Evolutionary conservation across 2,113 vertebrate genomes (phyloP).

Genomic region (Pseudorasbora parva): DNA sequence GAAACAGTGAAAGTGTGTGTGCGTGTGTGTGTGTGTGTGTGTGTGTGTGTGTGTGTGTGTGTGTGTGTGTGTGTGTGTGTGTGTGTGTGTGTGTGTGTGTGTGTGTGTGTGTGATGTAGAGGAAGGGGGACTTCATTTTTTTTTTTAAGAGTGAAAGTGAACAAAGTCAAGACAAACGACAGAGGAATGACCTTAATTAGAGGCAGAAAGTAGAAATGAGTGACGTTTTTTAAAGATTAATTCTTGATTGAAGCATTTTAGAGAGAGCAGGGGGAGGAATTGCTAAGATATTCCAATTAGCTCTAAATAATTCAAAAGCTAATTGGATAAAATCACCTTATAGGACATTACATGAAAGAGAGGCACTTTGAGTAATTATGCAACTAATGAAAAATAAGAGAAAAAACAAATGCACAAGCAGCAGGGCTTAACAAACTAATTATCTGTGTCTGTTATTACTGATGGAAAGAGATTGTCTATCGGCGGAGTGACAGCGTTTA

Average conservation of each 20-base stretch:
- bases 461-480: conserved; percentile 67
- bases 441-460: conserved; percentile 74
- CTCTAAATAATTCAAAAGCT: conserved; percentile 66
- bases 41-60: background rate
- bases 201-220: background rate
- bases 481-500: background rate
- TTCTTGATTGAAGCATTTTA: conserved; percentile 54
- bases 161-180: background rate
- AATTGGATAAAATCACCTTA: conserved; percentile 77
- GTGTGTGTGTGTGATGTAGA: no score
- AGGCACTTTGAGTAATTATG: conserved; percentile 70
- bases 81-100: no score
- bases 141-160: no score
- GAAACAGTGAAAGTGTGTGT: conserved; percentile 2
- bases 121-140: no score
- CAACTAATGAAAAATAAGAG: conserved; percentile 75
- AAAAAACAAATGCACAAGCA: conserved; percentile 69
- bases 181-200: conserved; percentile 38
- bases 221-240: conserved; percentile 36
- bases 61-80: no score
- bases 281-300: conserved; percentile 61
- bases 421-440: conserved; percentile 74
- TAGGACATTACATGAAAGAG: conserved; percentile 72
- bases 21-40: background rate
- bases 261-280: conserved; percentile 55